A percentile compares a stretch with the other conserved stretches of the same genome.
phyloP scores from a whole-genome alignment of 2,797 vertebrate species.

The Mallotus villosus region DNA sequence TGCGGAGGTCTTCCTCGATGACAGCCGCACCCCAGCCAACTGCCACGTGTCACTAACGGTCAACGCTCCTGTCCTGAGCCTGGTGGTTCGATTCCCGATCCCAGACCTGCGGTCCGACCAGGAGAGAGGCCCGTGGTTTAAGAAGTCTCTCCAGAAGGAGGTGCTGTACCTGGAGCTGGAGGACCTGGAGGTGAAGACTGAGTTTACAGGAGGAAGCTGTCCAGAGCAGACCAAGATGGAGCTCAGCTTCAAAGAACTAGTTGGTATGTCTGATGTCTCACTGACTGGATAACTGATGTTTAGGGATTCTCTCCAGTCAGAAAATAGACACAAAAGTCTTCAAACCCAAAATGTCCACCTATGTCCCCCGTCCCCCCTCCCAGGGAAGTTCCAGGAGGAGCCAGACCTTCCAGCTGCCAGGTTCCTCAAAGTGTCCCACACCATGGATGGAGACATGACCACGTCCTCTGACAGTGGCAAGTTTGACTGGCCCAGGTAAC shows the following conservation, averaged over 20 bases:
- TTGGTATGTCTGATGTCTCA: slow-evolving; percentile 79
- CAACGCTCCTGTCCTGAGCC: slow-evolving; percentile 81
- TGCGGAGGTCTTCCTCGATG: slow-evolving; percentile 95
- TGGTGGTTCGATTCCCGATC: slow-evolving; percentile 93
- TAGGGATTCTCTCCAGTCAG: no score
- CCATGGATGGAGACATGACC: slow-evolving; percentile 85
- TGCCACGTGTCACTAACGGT: slow-evolving; percentile 86
- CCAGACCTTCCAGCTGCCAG: slow-evolving; percentile 71
- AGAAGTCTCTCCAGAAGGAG: slow-evolving; percentile 96
- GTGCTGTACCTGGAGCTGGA: slow-evolving; percentile 85
- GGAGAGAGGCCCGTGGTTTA: slow-evolving; percentile 97
- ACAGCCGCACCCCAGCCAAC: slow-evolving; percentile 86
- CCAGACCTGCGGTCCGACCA: slow-evolving; percentile 96
- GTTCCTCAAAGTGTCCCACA: slow-evolving; percentile 90
- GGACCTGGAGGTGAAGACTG: slow-evolving; percentile 91
- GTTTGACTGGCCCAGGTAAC: slow-evolving; percentile 95
- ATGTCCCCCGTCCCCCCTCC: not conserved
- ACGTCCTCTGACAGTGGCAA: slow-evolving; percentile 85
- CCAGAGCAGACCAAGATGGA: slow-evolving; percentile 94
- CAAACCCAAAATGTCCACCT: not conserved
- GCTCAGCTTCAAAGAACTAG: slow-evolving; percentile 90
- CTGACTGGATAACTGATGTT: not conserved
- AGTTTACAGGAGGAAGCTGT: slow-evolving; percentile 86
- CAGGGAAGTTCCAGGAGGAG: slow-evolving; percentile 90
- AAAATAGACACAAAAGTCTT: no score